These are phyloP conservation scores for Dromiciops gliroides DNA, from an alignment of 2,113 vertebrate species.

Conservation along the genomic window DNA sequence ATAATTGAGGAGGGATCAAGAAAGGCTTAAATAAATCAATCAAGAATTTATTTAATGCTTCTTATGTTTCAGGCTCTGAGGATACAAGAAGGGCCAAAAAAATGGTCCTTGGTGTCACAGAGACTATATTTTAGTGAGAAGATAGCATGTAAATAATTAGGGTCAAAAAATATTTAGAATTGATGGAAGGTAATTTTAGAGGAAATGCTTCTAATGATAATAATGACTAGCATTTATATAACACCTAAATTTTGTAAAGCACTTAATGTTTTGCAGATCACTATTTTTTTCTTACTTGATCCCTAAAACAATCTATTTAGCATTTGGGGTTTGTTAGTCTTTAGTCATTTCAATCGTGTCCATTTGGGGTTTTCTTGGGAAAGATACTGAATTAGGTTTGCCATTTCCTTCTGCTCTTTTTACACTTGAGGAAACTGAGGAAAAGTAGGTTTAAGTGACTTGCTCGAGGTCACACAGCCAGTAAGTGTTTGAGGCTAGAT, in stretches of 20 bases:
- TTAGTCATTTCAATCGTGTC: not conserved
- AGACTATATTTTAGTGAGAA: not conserved
- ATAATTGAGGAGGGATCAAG: not conserved
- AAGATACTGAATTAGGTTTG: not conserved
- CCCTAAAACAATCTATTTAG: not conserved
- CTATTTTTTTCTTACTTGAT: not conserved
- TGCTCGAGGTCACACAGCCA: not conserved
- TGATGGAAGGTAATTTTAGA: not conserved
- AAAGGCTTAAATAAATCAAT: not conserved
- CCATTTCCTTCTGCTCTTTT: not conserved
- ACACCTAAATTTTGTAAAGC: not conserved
- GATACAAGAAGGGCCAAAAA: not conserved
- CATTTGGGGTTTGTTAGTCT: not conserved
- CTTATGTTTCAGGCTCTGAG: not conserved
- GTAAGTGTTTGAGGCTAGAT: not conserved
- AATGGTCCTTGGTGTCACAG: not conserved
- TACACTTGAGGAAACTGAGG: not conserved
- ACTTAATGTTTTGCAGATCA: not conserved
- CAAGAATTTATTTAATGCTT: not conserved
- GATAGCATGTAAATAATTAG: not conserved
- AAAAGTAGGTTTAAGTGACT: not conserved
- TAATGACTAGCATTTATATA: not conserved
- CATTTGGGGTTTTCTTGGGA: not conserved
- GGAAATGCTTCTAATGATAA: not conserved
- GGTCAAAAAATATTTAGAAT: not conserved